A percentile compares a stretch with the other conserved stretches of the same genome.
Conservation (phyloP, 2,797 vertebrate species). For the Urosaurus nigricauda region DNA sequence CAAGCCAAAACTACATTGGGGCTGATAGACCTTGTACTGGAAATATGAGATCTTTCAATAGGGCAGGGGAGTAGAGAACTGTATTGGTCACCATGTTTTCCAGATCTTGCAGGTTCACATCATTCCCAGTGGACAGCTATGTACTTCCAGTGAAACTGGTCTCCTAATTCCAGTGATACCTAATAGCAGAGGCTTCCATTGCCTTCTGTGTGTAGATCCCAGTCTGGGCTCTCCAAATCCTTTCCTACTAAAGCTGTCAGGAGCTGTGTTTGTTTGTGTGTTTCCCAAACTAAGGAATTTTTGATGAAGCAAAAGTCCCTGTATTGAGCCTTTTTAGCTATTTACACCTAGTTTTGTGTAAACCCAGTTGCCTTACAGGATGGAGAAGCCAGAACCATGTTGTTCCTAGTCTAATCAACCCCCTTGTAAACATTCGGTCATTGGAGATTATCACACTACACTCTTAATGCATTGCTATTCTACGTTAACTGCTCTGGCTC, state of each 20-base stretch:
- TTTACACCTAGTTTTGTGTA: not conserved
- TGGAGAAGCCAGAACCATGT: not conserved
- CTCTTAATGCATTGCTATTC: too few species aligned
- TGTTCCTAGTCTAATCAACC: too few species aligned
- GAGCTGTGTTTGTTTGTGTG: too few species aligned
- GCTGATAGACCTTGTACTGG: not conserved
- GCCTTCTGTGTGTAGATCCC: too few species aligned
- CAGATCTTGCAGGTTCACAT: not conserved
- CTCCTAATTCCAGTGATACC: not conserved
- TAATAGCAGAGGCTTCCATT: not conserved
- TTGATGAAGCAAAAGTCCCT: not conserved
- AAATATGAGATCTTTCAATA: accelerated
- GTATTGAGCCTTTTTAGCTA: too few species aligned
- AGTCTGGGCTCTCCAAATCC: not conserved
- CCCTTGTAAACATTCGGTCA: too few species aligned
- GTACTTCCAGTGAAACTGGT: not conserved
- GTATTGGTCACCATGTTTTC: not conserved
- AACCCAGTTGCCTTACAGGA: too few species aligned
- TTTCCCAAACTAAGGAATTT: not conserved
- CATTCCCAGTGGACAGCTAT: not conserved
- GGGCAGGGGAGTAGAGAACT: too few species aligned
- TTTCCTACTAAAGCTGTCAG: not conserved
- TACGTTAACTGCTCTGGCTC: too few species aligned
- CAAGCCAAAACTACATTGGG: not conserved
- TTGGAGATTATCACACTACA: too few species aligned